Evolutionary conservation across 1,140 invertebrate species (phyloP).

Genomic region (Drosophila sucinea): DNA sequence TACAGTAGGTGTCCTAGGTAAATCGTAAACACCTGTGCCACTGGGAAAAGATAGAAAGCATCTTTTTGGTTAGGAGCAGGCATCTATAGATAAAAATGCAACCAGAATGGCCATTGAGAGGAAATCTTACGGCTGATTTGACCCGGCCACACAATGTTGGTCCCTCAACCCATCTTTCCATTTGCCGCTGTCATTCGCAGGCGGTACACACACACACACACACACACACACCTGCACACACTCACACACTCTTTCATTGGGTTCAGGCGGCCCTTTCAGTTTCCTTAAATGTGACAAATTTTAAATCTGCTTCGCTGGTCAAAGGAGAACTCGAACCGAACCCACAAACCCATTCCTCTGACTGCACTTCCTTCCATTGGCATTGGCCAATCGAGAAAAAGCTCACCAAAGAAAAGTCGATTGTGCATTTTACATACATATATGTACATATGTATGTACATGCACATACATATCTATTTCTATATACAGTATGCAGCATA

Average conservation of each 20-base stretch:
- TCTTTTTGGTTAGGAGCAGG: constrained; percentile 38
- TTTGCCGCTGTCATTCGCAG: constrained; percentile 52
- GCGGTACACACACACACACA: constrained; percentile 21
- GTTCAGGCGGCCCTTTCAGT: constrained; percentile 33
- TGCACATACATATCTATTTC: constrained; percentile 10
- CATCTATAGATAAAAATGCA: constrained; percentile 42
- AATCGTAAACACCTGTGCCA: constrained; percentile 20
- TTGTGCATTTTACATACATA: constrained; percentile 48
- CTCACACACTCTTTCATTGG: neutral
- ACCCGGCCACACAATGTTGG: constrained; percentile 40
- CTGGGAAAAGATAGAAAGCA: constrained; percentile 38
- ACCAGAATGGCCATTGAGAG: constrained; percentile 3
- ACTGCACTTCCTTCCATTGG: constrained; percentile 23
- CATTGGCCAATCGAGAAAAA: constrained; percentile 64
- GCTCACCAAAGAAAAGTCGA: constrained; percentile 35
- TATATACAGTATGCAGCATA: constrained; percentile 32
- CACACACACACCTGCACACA: constrained; percentile 18
- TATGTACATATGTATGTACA: constrained; percentile 30
- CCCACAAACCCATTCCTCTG: neutral
- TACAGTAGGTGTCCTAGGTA: neutral
- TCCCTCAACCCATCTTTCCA: neutral
- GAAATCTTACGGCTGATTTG: constrained; percentile 76
- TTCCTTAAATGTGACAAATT: constrained; percentile 65
- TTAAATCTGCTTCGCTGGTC: constrained; percentile 71
- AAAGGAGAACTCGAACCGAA: constrained; percentile 48